A percentile compares a stretch with the other conserved stretches of the same genome.
These are phyloP conservation scores for Sycophila texana DNA, from an alignment of 2,888 invertebrate species.

Conservation along the genomic window DNA sequence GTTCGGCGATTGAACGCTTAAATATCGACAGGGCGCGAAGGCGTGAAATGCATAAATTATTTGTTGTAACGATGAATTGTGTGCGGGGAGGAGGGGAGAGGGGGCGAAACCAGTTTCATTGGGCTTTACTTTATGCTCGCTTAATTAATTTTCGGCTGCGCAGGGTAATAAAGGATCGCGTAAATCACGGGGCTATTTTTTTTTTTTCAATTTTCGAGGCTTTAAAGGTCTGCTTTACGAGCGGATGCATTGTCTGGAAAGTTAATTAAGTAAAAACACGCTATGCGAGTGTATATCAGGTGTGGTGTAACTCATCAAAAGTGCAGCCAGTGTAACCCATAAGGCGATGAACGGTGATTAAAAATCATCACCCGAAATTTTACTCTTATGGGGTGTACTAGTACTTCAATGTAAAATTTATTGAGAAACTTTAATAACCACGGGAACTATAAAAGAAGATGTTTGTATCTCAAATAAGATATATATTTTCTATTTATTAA, in stretches of 20 bases:
- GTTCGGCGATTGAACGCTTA: neutral
- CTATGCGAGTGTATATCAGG: too few relatives aligned
- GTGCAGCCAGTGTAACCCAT: too few relatives aligned
- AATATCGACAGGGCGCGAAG: slow-evolving; percentile 8
- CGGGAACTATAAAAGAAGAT: too few relatives aligned
- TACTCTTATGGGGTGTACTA: too few relatives aligned
- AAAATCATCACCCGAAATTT: too few relatives aligned
- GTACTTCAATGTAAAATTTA: too few relatives aligned
- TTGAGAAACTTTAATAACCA: too few relatives aligned
- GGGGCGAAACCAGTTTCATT: neutral
- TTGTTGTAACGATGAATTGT: slow-evolving; percentile 33
- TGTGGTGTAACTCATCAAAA: too few relatives aligned
- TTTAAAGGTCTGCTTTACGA: neutral
- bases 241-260: neutral
- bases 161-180: neutral
- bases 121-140: neutral
- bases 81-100: too few relatives aligned
- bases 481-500: too few relatives aligned
- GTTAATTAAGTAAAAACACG: neutral
- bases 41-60: slow-evolving; percentile 39
- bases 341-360: too few relatives aligned
- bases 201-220: neutral
- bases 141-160: neutral
- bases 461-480: too few relatives aligned
- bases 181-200: neutral